These are phyloP conservation scores for Acanthosoma haemorrhoidale DNA, from an alignment of 2,888 invertebrate genomes.

Conservation along the genomic window DNA sequence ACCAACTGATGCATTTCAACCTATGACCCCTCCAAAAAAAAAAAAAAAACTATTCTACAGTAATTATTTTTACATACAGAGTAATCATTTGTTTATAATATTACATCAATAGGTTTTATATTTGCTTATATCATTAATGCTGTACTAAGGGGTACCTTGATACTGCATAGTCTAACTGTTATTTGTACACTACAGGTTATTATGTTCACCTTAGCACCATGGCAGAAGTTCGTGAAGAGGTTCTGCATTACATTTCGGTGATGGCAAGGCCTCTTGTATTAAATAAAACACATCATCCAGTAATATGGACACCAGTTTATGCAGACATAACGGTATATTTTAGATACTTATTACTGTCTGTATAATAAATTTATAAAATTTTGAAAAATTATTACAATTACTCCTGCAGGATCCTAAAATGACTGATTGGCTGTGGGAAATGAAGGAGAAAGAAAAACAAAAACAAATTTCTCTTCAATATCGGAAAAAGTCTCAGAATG, in stretches of 20 bases:
- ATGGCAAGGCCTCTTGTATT: constrained; percentile 93
- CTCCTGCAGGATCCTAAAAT: constrained; percentile 63
- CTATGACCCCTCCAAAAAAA: too few relatives aligned
- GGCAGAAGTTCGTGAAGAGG: constrained; percentile 96
- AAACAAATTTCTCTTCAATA: constrained; percentile 50
- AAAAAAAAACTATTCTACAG: too few relatives aligned
- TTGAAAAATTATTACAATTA: background rate
- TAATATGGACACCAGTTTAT: constrained; percentile 96
- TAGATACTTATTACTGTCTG: background rate
- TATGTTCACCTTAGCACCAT: constrained; percentile 94
- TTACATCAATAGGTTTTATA: too few relatives aligned
- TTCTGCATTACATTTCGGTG: constrained; percentile 91
- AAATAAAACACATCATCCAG: constrained; percentile 74
- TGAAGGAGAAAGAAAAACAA: constrained; percentile 72
- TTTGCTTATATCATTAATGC: too few relatives aligned
- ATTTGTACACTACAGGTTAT: constrained; percentile 57
- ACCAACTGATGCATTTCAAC: too few relatives aligned
- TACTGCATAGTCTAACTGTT: background rate
- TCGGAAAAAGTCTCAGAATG: constrained; percentile 21
- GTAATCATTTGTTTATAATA: too few relatives aligned
- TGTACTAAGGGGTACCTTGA: too few relatives aligned
- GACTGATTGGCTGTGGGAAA: constrained; percentile 86
- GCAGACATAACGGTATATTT: constrained; percentile 72
- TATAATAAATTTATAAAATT: background rate
- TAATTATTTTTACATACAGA: too few relatives aligned